Evolutionary conservation across 1,140 invertebrate genomes (phyloP), one percentile per base, ranked within the genome.

Genomic region (Drosophila kepulauana): DNA sequence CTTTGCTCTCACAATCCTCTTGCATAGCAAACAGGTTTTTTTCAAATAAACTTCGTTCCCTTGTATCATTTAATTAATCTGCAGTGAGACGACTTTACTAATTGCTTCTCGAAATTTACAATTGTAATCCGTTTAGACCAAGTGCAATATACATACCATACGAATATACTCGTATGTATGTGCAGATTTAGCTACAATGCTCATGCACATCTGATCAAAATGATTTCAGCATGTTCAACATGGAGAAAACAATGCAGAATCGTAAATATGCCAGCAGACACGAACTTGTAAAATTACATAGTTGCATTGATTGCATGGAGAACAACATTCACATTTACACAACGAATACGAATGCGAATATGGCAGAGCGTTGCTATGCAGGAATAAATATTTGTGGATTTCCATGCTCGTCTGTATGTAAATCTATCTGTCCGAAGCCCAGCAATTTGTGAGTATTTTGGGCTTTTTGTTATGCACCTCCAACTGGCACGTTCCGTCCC

Each of bases 381-480:
- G 15, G 25, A 30, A 61, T 61, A 61, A n/a, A 46, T 43, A 10
- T 52, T 8, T 52, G 51, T 52, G n/a, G 2, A 51, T 52, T 16
- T 52, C 45, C 45, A 8, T 15, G 33, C 57, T 41, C 16, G 46
- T 49, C 20, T 35, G 58, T 64, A 61, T 43, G 65, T 46, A 43
- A 48, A 16, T 30, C 54, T 51, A 43, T 56, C 46, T 30, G 57
- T 48, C 35, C 57, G 46, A 74, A 69, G 73, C 73, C 78, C 72
- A 84, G 63, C 69, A 74, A 84, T 78, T 82, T 88, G 84, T 88
- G 66, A 70, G 65, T 77, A 72, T 79, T 67, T 79, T 77, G 76
- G 79, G 41, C 57, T 70, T 75, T 86, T 82, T 75, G 59, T 63
- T 70, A 70, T 79, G 74, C 77, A 79, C 30, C 43, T 71, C 52